These are phyloP conservation scores for Ptychobarbus kaznakovi DNA, from an alignment of 2,797 vertebrate genomes.

Conservation along the genomic window DNA sequence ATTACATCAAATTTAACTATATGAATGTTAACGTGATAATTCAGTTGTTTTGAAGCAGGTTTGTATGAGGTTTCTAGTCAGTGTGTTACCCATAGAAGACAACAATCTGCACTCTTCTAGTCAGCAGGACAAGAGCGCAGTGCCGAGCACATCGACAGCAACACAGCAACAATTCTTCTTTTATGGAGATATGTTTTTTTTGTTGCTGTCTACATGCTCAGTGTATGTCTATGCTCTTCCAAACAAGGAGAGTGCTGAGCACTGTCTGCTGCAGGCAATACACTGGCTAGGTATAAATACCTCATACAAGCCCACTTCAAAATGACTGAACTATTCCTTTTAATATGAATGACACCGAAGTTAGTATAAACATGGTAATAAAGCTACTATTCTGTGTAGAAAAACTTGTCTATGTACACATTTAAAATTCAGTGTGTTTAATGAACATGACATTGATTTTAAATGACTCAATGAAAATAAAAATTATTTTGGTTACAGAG, in stretches of 20 bases:
- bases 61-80: no score
- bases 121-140: no score
- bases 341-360: not conserved
- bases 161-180: no score
- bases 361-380: not conserved
- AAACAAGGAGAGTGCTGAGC: not conserved
- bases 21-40: no score
- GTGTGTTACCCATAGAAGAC: no score
- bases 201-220: not conserved
- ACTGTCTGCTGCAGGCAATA: not conserved
- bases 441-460: no score
- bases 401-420: conserved; percentile 7
- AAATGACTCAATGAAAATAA: not conserved
- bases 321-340: not conserved
- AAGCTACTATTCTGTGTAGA: not conserved
- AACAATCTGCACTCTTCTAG: no score
- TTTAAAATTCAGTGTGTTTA: not conserved
- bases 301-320: not conserved
- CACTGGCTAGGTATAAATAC: not conserved
- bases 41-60: no score
- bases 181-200: not conserved
- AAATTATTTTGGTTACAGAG: no score
- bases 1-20: no score
- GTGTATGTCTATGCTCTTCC: not conserved
- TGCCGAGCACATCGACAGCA: no score